Conservation (phyloP, 2,113 vertebrate species). For the Litocranius walleri region DNA sequence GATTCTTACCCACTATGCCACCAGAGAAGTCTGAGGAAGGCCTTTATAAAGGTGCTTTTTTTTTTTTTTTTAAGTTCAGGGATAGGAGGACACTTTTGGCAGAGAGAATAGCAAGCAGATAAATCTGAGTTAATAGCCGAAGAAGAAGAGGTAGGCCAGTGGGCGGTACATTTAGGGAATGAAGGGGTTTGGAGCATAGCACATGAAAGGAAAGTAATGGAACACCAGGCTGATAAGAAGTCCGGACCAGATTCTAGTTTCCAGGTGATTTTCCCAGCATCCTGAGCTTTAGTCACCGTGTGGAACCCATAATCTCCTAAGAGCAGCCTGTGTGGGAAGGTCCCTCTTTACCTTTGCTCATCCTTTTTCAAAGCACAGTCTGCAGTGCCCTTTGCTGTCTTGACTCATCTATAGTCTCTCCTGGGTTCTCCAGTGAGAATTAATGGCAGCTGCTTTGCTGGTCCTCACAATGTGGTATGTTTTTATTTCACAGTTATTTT, state of each 20-base stretch:
- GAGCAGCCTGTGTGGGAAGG: background rate
- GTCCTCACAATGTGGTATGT: background rate
- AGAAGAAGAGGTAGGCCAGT: background rate
- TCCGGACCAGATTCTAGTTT: background rate
- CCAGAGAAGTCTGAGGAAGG: background rate
- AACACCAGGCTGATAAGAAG: background rate
- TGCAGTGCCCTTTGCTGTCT: background rate
- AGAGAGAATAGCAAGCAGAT: background rate
- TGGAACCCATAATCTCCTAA: background rate
- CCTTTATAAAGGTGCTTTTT: background rate
- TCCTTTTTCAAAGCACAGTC: background rate
- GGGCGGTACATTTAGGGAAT: background rate
- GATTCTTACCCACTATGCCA: background rate
- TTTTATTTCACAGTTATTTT: background rate
- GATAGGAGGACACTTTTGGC: background rate
- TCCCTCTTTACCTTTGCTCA: background rate
- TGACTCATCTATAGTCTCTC: background rate
- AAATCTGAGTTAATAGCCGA: background rate
- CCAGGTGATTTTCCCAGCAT: background rate
- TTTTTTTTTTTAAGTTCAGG: background rate
- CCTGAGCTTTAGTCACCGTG: background rate
- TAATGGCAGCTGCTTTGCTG: background rate
- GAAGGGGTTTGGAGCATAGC: background rate
- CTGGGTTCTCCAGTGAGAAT: background rate
- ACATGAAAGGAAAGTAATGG: background rate